Evolutionary conservation across 2,797 vertebrate genomes (phyloP).

Genomic region (Cyclopterus lumpus): DNA sequence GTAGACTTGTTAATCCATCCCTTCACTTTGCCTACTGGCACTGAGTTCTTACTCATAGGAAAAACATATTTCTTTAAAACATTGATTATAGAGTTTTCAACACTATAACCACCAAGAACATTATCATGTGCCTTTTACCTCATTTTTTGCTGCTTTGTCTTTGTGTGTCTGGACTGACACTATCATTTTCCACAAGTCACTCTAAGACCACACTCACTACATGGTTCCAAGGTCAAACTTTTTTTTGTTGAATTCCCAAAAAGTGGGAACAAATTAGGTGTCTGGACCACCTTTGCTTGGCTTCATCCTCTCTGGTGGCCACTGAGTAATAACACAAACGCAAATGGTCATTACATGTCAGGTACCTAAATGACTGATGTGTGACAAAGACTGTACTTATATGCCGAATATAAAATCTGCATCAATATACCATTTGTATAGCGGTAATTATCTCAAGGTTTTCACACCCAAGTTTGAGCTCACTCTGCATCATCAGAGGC

Average conservation of each 20-base stretch:
- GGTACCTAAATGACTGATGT: background rate
- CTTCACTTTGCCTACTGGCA: background rate
- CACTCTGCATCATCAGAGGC: conserved; percentile 51
- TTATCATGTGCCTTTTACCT: background rate
- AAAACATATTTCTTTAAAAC: background rate
- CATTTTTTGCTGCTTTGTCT: background rate
- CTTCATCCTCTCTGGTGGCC: conserved; percentile 33
- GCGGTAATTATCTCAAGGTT: conserved; percentile 48
- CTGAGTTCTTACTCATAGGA: background rate
- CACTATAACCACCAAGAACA: background rate
- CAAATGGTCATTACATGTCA: background rate
- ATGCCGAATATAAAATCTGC: background rate
- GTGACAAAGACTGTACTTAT: background rate
- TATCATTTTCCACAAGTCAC: background rate
- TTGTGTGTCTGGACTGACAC: background rate
- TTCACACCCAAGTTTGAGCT: conserved; percentile 34
- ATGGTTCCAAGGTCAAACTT: background rate
- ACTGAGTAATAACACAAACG: conserved; percentile 22
- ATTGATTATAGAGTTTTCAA: background rate
- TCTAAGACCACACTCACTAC: background rate
- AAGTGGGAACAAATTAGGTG: background rate
- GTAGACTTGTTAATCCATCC: background rate
- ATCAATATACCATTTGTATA: conserved; percentile 25
- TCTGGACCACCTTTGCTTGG: conserved; percentile 6
- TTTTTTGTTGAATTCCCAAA: conserved; percentile 19